Conservation (phyloP, 2,888 invertebrate species). For the Catocala sponsa region DNA sequence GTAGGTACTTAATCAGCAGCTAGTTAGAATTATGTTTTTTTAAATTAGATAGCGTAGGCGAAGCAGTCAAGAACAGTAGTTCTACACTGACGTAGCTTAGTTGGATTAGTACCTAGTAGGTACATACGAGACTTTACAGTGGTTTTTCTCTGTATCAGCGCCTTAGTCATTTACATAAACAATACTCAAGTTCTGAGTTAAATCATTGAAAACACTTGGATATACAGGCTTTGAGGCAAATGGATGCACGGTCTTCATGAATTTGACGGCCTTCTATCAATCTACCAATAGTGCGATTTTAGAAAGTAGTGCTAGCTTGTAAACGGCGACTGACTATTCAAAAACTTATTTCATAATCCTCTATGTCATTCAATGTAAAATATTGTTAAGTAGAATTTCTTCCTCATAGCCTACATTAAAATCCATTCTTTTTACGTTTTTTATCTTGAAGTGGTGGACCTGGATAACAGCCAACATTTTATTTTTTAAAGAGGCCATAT, state of each 20-base stretch:
- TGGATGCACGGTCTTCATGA: too few species aligned
- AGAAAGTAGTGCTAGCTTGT: too few species aligned
- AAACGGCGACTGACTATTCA: too few species aligned
- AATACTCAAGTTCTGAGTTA: too few species aligned
- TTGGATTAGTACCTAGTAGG: not conserved
- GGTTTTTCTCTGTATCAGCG: not conserved
- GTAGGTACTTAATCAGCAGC: not conserved
- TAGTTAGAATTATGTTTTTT: not conserved
- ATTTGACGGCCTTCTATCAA: too few species aligned
- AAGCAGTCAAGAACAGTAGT: not conserved
- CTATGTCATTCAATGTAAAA: too few species aligned
- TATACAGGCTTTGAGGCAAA: too few species aligned
- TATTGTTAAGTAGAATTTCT: too few species aligned
- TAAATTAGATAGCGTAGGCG: not conserved
- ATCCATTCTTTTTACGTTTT: not conserved
- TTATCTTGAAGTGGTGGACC: not conserved
- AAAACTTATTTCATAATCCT: too few species aligned
- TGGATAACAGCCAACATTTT: slow-evolving; percentile 3
- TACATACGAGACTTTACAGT: not conserved
- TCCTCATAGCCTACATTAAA: too few species aligned
- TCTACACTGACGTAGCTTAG: not conserved
- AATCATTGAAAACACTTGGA: too few species aligned
- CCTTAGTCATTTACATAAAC: not conserved
- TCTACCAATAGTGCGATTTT: too few species aligned
- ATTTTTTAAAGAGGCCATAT: slow-evolving; percentile 1